These are phyloP conservation scores for Pristionchus mayeri DNA, from an alignment of 2,888 invertebrate species.

Conservation along the genomic window DNA sequence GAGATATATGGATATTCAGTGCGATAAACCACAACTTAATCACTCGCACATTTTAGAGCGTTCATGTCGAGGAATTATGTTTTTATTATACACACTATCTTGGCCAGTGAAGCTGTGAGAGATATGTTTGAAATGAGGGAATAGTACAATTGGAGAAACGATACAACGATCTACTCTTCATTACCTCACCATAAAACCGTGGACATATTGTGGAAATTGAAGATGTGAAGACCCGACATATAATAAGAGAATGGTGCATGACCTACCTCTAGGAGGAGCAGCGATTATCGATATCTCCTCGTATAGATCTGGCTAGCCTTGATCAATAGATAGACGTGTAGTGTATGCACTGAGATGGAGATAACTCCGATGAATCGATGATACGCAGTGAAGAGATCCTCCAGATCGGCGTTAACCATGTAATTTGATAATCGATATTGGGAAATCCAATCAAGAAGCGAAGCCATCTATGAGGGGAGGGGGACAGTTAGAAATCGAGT, in stretches of 20 bases:
- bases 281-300: conserved; percentile 3
- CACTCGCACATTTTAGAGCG: not conserved
- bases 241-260: not conserved
- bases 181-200: too few species aligned
- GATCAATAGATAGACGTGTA: conserved; percentile 25
- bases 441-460: conserved; percentile 3
- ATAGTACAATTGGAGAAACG: too few species aligned
- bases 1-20: conserved; percentile 21
- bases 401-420: not conserved
- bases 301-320: conserved; percentile 6
- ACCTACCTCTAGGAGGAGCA: conserved; percentile 10
- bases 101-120: too few species aligned
- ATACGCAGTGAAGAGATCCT: conserved; percentile 2
- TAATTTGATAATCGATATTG: conserved; percentile 1
- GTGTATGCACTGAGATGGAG: not conserved
- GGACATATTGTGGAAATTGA: too few species aligned
- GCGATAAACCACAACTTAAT: conserved; percentile 33
- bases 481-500: not conserved
- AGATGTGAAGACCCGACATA: too few species aligned
- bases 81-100: too few species aligned
- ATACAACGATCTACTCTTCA: too few species aligned
- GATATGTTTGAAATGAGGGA: too few species aligned
- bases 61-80: too few species aligned
- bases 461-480: not conserved
- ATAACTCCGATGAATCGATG: not conserved